Evolutionary conservation across 2,888 invertebrate species (phyloP).

Genomic region (Brachyopa scutellaris): DNA sequence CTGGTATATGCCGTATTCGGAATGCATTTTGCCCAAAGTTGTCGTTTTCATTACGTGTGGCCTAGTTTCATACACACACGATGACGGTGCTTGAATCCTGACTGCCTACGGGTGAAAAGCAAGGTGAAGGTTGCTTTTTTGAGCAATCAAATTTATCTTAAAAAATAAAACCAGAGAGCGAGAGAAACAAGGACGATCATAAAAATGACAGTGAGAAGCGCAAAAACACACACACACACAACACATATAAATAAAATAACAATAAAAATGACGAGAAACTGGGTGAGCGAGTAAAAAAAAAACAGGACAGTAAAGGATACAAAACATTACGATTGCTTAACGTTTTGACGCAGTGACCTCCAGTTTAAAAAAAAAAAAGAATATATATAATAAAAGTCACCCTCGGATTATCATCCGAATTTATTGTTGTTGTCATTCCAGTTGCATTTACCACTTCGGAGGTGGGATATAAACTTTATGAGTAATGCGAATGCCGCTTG

Average conservation of each 20-base stretch:
- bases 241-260: conserved; percentile 29
- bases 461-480: conserved; percentile 26
- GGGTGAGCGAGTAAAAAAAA: conserved; percentile 12
- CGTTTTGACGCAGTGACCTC: conserved; percentile 70
- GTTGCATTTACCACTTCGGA: conserved; percentile 46
- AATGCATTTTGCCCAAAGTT: conserved; percentile 38
- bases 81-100: conserved; percentile 17
- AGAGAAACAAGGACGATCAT: conserved; percentile 50
- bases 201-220: conserved; percentile 34
- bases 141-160: conserved; percentile 64
- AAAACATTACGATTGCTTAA: conserved; percentile 48
- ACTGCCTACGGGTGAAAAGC: conserved; percentile 52
- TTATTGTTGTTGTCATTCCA: conserved; percentile 57
- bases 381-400: conserved; percentile 7
- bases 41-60: conserved; percentile 66
- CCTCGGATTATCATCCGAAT: conserved; percentile 38
- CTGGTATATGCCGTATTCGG: conserved; percentile 4
- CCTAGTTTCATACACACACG: conserved; percentile 43
- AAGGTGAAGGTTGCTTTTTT: conserved; percentile 70
- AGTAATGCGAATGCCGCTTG: neutral
- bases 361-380: conserved; percentile 15
- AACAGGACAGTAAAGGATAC: conserved; percentile 45
- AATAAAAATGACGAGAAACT: conserved; percentile 40
- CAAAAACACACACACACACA: neutral
- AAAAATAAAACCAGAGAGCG: conserved; percentile 17